Evolutionary conservation across 1,140 invertebrate species (phyloP).

Genomic region (Scaptomyza pallida): DNA sequence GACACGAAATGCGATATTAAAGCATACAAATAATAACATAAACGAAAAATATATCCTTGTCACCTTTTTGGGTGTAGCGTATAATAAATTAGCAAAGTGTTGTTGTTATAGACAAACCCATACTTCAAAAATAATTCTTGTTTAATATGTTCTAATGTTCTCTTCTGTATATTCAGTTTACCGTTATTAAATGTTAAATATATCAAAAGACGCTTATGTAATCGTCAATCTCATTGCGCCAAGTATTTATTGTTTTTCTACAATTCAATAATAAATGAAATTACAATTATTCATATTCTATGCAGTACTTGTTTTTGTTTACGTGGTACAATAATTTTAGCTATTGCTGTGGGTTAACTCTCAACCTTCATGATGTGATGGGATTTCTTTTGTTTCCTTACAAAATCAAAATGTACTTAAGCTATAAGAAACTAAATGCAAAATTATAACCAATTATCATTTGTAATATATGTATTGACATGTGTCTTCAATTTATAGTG

Average conservation of each 20-base stretch:
- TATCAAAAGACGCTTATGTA: background rate
- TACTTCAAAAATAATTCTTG: background rate
- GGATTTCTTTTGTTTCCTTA: conserved; percentile 2
- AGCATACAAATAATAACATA: too few species aligned
- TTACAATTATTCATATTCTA: conserved; percentile 5
- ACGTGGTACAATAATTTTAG: background rate
- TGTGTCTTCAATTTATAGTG: background rate
- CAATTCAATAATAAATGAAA: conserved; percentile 22
- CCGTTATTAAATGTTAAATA: background rate
- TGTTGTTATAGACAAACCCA: background rate
- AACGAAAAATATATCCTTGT: too few species aligned
- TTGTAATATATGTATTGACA: background rate
- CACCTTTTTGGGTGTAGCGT: background rate
- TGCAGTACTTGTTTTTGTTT: conserved; percentile 7
- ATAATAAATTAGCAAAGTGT: background rate
- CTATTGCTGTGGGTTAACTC: conserved; percentile 9
- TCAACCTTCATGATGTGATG: conserved; percentile 1
- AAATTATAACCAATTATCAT: background rate
- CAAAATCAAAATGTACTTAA: conserved; percentile 19
- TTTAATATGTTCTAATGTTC: too few species aligned
- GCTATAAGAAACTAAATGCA: background rate
- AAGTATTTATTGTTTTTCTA: conserved; percentile 28
- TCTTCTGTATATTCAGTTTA: conserved; percentile 12
- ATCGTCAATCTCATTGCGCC: conserved; percentile 29
- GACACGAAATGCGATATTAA: background rate